Base-by-base conservation (phyloP, 2,113 vertebrate species). In the Chitala chitala region DNA sequence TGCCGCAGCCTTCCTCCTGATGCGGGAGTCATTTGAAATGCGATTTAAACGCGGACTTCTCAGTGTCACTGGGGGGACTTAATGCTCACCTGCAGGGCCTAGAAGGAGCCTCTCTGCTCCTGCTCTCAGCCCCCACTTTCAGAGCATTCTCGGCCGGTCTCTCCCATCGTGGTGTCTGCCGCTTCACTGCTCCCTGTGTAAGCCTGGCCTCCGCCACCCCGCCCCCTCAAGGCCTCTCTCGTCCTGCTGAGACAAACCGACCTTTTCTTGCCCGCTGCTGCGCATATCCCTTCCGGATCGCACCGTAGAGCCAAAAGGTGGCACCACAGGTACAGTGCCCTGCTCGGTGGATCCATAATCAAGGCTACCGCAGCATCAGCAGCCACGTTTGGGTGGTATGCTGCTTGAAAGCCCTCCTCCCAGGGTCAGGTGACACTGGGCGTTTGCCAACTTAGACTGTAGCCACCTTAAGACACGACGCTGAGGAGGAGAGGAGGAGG, bases 41-140 rank as follows among this genome's bases (percentile, higher is more conserved):
- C 38, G 38, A 68, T 68, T 68, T 68, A 68, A 48, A 68, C 64
- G 46, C 64, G 46, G 42, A 29, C 64, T 46, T 68, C 26, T 68
- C 42, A 13, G 64, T 42, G 15, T n/a, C 42, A 26, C 12, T 3
- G 64, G 64, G 46, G 64, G 64, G 64, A 68, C 46, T 68, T 46
- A 46, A 17, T 48, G 64, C 42, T 29, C 64, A 12, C 64, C 64
- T n/a, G 42, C 64, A 1, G 64, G 64, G 64, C 64, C 26, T 51
- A 20, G 48, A 51, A 51, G 48, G 48, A 51, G 48, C 48, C 1
- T 20, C 48, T 2, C 48, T 51, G 48, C 48, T 20, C 48, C 48
- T 20, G 7, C 20, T 10, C 12, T 15, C 48, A 10, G 12, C 20
- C 12, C 12, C 48, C 48, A 51, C 20, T 48, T 48, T 13, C 64